Evolutionary conservation across 35 echinoderm and acorn worm species (phyloP), one percentile per base, ranked within the genome.

Genomic region (Amphiura filiformis): DNA sequence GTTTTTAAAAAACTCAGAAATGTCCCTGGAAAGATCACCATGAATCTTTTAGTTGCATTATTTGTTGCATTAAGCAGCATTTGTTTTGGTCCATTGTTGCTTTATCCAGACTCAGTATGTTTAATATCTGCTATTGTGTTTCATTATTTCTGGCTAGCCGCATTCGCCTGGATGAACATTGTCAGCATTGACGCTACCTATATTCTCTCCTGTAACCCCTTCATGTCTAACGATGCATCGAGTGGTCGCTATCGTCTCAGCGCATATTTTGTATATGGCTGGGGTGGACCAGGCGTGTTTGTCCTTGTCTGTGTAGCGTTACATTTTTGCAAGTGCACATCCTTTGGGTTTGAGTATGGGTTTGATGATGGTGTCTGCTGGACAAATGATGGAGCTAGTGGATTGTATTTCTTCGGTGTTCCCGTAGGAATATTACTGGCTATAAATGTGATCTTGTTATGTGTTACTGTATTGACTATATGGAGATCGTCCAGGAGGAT

Each of bases 131-230:
- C n/a, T n/a, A 56, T 56, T 78, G 76, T 37, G 11, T 75, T 52
- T 1, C 81, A 84, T 37, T 90, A 75, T 42, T 75, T 77, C 35
- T 90, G 88, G 88, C 65, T 90, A 33, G 9, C 88, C 1, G 36
- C 49, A 13, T 90, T 90, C 88, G 84, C 84, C 65, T 90, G 88
- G 88, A 84, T n/a, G n/a, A 90, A 90, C 79, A 75, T 84, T 23
- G 36, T 90, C 1, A 80, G 81, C 38, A 76, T 90, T 32, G 88
- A 90, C 39, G 35, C 82, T 0, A 75, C 33, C 37, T 56, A 75
- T 1, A 90, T n/a, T 80, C 2, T 90, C 84, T 39, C 35, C 11
- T 42, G 49, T n/a, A 70, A 28, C 44, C 39, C 13, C 64, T 38
- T 20, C 30, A 38, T 17, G 23, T 20, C 17, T 31, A 36, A 7